phyloP scores from a whole-genome alignment of 2,113 vertebrate genomes.

The Phrynosoma platyrhinos region DNA sequence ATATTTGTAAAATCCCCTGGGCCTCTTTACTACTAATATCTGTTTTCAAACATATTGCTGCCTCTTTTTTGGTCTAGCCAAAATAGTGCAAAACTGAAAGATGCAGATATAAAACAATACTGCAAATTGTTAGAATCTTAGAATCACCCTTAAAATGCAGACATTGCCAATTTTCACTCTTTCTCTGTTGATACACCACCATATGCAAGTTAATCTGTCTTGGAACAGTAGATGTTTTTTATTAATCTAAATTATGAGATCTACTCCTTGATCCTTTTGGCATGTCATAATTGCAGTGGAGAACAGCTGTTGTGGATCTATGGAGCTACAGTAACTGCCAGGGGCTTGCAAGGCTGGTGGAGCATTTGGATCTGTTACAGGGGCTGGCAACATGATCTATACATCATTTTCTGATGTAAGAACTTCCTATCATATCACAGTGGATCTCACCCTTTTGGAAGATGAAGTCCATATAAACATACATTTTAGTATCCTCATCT shows the following conservation, averaged over 20 bases:
- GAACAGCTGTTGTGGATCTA: neutral
- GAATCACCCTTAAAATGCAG: slow-evolving; percentile 47
- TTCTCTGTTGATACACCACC: slow-evolving; percentile 39
- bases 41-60: slow-evolving; percentile 72
- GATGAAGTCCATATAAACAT: neutral
- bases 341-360: neutral
- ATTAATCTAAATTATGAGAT: neutral
- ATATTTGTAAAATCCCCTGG: slow-evolving; percentile 75
- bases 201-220: slow-evolving; percentile 53
- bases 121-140: slow-evolving; percentile 68
- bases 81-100: slow-evolving; percentile 76
- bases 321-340: neutral
- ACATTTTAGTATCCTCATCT: neutral
- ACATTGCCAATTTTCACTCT: slow-evolving; percentile 54
- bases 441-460: neutral
- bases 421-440: neutral
- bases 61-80: slow-evolving; percentile 59
- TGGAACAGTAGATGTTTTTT: slow-evolving; percentile 37
- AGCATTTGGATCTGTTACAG: neutral
- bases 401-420: neutral
- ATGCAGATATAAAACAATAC: slow-evolving; percentile 65
- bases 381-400: neutral
- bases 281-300: neutral
- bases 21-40: slow-evolving; percentile 78
- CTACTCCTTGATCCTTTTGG: neutral